Evolutionary conservation across 2,113 vertebrate species (phyloP), one percentile per base, ranked within the genome.

Genomic region (Ascaphus truei): DNA sequence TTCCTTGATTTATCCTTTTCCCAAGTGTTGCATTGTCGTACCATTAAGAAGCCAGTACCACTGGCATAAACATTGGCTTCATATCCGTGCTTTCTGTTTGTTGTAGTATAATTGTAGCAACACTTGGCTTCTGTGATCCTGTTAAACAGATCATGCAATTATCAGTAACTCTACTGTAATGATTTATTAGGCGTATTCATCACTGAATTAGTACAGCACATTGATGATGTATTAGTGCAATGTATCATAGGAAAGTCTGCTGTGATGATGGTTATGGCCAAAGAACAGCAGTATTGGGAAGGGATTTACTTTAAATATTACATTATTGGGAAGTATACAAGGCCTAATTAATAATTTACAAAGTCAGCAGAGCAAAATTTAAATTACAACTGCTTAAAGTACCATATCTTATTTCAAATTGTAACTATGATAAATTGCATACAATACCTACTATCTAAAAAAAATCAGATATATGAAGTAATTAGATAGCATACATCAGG

Each of bases 161-260:
- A 50, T 20, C 29, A 50, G 45, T 50, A 51, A 63, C 48, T 50
- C 45, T 34, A n/a, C 29, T 63, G 33, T 43, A 45, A 22, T 36
- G 29, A 48, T 63, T 63, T 50, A 62, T 63, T 29, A 22, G 43
- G 3, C n/a, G 20, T 50, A 50, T 63, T 47, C 45, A 63, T 50
- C 61, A 50, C 31, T 16, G 29, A 36, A 26, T 31, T 63, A 5
- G 18, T 41, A 26, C 20, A 22, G 43, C 45, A 63, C n/a, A 36
- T 50, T 12, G 43, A 50, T 63, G 61, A 63, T 50, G 31, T 63
- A 62, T 48, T 60, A 60, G 57, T 20, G 57, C 18, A 43, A 43
- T 27, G 57, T 60, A 37, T 60, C 57, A 41, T 37, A 60, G 57
- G 43, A 34, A 60, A 43, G 36, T 25, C 37, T 60, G 43, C 57